Evolutionary conservation across 1,140 invertebrate species (phyloP).

Genomic region (Chironomus striatipennis): DNA sequence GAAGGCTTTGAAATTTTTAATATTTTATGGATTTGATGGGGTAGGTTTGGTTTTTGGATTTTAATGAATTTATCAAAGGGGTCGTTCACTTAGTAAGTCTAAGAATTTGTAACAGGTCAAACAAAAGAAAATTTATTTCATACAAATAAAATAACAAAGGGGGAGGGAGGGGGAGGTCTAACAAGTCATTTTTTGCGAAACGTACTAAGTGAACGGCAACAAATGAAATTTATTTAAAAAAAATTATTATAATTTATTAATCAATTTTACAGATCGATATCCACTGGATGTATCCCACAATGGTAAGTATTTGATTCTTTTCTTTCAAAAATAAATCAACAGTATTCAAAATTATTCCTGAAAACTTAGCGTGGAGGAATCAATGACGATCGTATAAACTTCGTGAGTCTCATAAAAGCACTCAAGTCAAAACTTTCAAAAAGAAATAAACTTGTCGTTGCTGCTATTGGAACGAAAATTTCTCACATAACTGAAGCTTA

Average conservation of each 20-base stretch:
- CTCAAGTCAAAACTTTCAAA: conserved; percentile 42
- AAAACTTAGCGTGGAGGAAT: conserved; percentile 42
- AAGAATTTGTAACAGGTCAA: too few relatives aligned
- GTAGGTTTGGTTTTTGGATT: background rate
- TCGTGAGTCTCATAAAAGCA: conserved; percentile 42
- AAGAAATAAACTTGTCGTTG: conserved; percentile 40
- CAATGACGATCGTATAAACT: conserved; percentile 42
- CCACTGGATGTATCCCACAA: conserved; percentile 56
- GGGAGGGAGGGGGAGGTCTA: too few relatives aligned
- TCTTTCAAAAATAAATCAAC: background rate
- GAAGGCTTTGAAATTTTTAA: conserved; percentile 43
- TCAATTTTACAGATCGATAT: conserved; percentile 42
- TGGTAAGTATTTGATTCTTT: too few relatives aligned
- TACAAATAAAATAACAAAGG: too few relatives aligned
- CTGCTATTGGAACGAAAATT: conserved; percentile 44
- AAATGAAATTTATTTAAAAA: too few relatives aligned
- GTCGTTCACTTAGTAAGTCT: too few relatives aligned
- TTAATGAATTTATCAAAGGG: too few relatives aligned
- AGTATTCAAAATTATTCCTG: background rate
- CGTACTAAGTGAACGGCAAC: too few relatives aligned
- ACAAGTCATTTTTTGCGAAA: too few relatives aligned
- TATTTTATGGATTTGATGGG: conserved; percentile 52
- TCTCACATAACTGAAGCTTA: conserved; percentile 44
- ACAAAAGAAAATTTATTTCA: too few relatives aligned
- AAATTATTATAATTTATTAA: too few relatives aligned